Conservation (phyloP, 2,888 invertebrate genomes). For the Uloborus plumipes region DNA sequence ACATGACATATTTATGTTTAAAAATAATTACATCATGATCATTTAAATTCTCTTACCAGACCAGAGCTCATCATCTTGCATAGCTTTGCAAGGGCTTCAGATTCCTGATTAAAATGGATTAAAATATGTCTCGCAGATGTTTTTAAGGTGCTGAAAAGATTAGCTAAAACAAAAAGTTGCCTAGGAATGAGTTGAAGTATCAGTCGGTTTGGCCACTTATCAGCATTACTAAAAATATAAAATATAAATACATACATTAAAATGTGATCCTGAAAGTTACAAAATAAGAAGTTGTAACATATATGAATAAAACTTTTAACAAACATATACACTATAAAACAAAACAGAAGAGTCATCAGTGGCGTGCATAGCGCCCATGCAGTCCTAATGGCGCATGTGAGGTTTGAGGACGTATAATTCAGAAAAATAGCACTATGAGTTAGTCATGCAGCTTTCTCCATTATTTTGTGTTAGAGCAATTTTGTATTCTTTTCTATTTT, state of each 20-base stretch:
- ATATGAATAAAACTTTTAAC: not conserved
- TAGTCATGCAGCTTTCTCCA: no score
- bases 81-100: slow-evolving; percentile 87
- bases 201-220: slow-evolving; percentile 92
- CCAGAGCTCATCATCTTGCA: slow-evolving; percentile 86
- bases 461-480: no score
- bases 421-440: no score
- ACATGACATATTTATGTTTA: no score
- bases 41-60: slow-evolving; percentile 37
- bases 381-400: no score
- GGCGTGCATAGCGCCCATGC: no score
- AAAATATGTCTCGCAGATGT: slow-evolving; percentile 89
- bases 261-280: not conserved
- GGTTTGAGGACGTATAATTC: no score
- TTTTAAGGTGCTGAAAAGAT: slow-evolving; percentile 74
- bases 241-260: not conserved
- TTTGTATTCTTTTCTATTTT: no score
- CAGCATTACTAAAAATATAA: slow-evolving; percentile 79
- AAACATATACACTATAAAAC: not conserved
- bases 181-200: slow-evolving; percentile 97
- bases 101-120: slow-evolving; percentile 81
- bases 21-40: no score
- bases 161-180: slow-evolving; percentile 77
- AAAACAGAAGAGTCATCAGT: no score
- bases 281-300: not conserved